Conservation (phyloP, 2,888 invertebrate genomes). For the Loripinus fragilis region DNA sequence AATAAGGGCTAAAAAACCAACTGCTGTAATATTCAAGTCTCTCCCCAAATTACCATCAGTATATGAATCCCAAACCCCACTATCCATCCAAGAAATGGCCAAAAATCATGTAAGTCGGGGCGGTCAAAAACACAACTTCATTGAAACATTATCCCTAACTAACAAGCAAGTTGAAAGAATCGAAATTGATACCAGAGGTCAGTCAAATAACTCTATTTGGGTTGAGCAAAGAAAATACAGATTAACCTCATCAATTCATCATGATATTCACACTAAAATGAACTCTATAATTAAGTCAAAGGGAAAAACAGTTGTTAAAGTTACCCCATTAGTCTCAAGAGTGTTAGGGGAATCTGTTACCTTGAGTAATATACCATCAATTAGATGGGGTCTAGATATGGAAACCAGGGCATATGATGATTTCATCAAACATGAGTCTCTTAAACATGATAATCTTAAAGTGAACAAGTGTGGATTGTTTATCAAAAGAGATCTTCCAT, state of each 20-base stretch:
- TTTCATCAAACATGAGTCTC: not conserved
- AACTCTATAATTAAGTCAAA: not conserved
- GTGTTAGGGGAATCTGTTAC: not conserved
- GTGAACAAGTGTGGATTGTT: not conserved
- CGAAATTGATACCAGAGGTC: not conserved
- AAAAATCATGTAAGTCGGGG: not conserved
- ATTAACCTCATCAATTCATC: not conserved
- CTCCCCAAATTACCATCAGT: not conserved
- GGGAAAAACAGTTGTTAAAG: not conserved
- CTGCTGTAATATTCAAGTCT: not conserved
- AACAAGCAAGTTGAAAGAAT: not conserved
- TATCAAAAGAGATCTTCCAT: not conserved
- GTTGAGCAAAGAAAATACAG: not conserved
- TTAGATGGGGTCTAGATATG: not conserved
- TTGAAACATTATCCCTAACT: not conserved
- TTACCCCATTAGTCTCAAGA: not conserved
- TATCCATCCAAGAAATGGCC: not conserved
- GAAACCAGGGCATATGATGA: not conserved
- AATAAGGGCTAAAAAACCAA: not conserved
- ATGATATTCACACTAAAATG: not conserved
- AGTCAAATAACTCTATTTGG: not conserved
- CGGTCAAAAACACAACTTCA: not conserved
- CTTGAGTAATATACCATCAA: not conserved
- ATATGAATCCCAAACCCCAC: not conserved
- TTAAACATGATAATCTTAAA: not conserved